Conservation (phyloP, 2,797 vertebrate species). For the Oreochromis mossambicus region DNA sequence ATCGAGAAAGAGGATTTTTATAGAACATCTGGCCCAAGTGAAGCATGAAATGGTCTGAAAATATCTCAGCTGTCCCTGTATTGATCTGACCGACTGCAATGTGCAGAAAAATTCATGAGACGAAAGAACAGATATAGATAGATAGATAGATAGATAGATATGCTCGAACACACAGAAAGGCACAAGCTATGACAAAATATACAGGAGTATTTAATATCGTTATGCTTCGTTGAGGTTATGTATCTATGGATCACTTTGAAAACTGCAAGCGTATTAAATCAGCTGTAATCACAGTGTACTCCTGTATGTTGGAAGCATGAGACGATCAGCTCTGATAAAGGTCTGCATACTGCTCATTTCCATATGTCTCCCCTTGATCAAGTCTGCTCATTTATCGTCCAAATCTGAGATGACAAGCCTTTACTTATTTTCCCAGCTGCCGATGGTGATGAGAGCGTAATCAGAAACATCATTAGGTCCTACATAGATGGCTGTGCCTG, state of each 20-base stretch:
- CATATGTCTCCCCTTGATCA: slow-evolving; percentile 68
- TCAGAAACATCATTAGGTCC: slow-evolving; percentile 77
- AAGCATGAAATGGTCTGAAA: slow-evolving; percentile 65
- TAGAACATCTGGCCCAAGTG: slow-evolving; percentile 65
- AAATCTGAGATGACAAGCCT: slow-evolving; percentile 68
- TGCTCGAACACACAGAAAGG: neutral
- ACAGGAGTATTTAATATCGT: neutral
- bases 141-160: neutral
- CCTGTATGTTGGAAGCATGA: slow-evolving; percentile 7
- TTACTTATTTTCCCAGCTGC: slow-evolving; percentile 73
- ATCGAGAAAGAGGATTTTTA: slow-evolving; percentile 42
- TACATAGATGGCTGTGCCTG: slow-evolving; percentile 56
- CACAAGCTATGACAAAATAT: slow-evolving; percentile 11
- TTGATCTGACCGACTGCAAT: slow-evolving; percentile 48
- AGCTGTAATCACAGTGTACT: slow-evolving; percentile 10
- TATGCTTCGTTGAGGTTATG: neutral
- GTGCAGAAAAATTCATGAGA: neutral
- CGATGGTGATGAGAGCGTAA: slow-evolving; percentile 67
- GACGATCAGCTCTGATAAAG: slow-evolving; percentile 31
- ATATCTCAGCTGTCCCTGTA: slow-evolving; percentile 53
- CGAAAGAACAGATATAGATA: neutral
- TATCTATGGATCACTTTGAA: neutral
- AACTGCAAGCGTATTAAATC: slow-evolving; percentile 4
- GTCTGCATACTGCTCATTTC: slow-evolving; percentile 58
- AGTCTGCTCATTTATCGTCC: slow-evolving; percentile 68